Base-by-base conservation (phyloP, 2,797 vertebrate genomes). In the Myoxocephalus aenaeus region DNA sequence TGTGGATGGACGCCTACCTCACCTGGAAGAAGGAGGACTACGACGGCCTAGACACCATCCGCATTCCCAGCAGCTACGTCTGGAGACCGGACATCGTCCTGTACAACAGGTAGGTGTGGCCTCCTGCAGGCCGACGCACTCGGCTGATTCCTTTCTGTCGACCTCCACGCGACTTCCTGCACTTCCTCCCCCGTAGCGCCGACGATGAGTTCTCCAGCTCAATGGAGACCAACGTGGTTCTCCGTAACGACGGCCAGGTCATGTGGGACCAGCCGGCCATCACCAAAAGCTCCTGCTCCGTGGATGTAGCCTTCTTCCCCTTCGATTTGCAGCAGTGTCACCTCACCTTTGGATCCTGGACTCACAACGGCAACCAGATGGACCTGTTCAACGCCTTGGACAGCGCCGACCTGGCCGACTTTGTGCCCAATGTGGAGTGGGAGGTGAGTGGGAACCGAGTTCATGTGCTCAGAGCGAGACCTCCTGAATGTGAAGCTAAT, bases 281-380 rank as follows among this genome's bases (percentile, higher is more conserved):
- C 92, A 97, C 96, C 25, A 97, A 97, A 84, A 97, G 97, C 90
- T 98, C 97, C 57, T 98, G 97, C 91, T 96, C 95, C 0, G 96
- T 97, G 81, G 97, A 98, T 0, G 96, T 97, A 77, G 96, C 96
- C 3, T 96, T 96, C 89, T 98, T 98, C 87, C 97, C 97, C 11
- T 97, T 98, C 1, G 97, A 98, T 0, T 25, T 94, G 14, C 97
- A 98, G 94, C 91, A 88, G 62, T 98, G 97, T 54, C 92, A 82
- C 64, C 92, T 98, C 48, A 97, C 97, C 50, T 97, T 97, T 0
- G 97, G 97, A 78, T 98, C 97, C 44, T 98, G 97, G 97, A 97
- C 97, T 2, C 93, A 98, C 90, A 97, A 96, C 0, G 97, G 97
- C 0, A 96, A 97, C 93, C 97, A 98, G 90, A 94, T 98, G 46